Evolutionary conservation across 2,888 invertebrate genomes (phyloP), one percentile per base, ranked within the genome.

Genomic region (Drosophila fulvimacula): DNA sequence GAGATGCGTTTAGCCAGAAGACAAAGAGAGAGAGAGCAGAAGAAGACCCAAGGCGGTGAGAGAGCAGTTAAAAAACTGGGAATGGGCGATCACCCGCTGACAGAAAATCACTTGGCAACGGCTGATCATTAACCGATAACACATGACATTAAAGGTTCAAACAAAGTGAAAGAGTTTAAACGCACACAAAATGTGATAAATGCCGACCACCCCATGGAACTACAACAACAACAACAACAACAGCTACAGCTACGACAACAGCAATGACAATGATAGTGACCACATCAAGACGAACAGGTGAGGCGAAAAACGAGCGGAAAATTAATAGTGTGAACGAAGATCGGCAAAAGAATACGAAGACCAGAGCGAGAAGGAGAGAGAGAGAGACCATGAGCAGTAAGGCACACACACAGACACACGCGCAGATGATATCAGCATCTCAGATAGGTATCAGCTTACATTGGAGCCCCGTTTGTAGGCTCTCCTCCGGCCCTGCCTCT

Each of bases 71-170:
- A 44, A n/a, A 17, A 24, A 57, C 36, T 46, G 65, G 27, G 55
- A 55, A 53, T 53, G 68, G 81, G 58, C 56, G 86, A 82, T 81
- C 86, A 79, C 86, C 86, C 88, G 88, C 83, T 86, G 88, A 83
- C 86, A 85, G 81, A 86, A 81, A 83, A 88, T 86, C 81, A 82
- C 81, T 83, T 78, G 82, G 76, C 73, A 82, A 81, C 85, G 79
- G 83, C 87, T 89, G 91, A 91, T 91, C 88, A 82, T 81, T 76
- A 87, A 89, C 91, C 84, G 91, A 91, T 91, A 91, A 91, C 91
- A 91, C 90, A 91, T 91, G 81, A 91, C 91, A 91, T 91, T 91
- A 88, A 91, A 89, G 89, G 81, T 81, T 82, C 78, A 73, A 69
- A 67, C 75, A 76, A 73, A 78, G 76, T 75, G 78, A 79, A 77